Base-by-base conservation (phyloP, 2,888 invertebrate species). In the Stramonita haemastoma region DNA sequence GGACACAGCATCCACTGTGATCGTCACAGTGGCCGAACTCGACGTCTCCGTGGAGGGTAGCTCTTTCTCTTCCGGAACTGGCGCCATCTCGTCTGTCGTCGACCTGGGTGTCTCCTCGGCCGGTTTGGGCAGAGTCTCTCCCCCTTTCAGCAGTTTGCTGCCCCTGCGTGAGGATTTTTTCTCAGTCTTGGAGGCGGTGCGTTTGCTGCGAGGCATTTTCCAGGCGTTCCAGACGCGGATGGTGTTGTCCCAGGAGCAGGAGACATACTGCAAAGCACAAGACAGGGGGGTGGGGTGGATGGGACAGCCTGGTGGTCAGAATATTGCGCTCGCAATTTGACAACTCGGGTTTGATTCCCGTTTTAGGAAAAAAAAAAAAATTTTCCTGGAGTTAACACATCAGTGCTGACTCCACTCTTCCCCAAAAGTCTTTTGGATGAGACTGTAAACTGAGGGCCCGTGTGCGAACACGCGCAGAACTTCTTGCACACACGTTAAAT, bases 211-310 rank as follows among this genome's bases (percentile, higher is more conserved):
- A 32, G 94, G 94, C 87, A 93, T 92, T 87, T 94, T 95, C 95
- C 95, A 96, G 19, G 95, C 94, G 92, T 96, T 96, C 96, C 96
- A 96, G 17, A 96, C 94, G 26, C 96, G 92, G 81, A 96, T 94
- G 56, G 96, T 95, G 88, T 94, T 93, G 92, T 96, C 96, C 95
- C 95, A 95, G 5, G 95, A 95, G 90, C 95, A 95, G 0, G 96
- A 95, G 15, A 96, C 94, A 92, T 96, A 96, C 95, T 96, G 93
- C 2, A 87, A 66, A 77, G 1, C 19, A 29, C 32, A 87, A 0
- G 22, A n/a, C n/a, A n/a, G n/a, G n/a, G n/a, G n/a, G n/a, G n/a
- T n/a, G n/a, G n/a, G n/a, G n/a, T n/a, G n/a, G n/a, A n/a, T n/a
- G n/a, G n/a, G n/a, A n/a, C n/a, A n/a, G n/a, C n/a, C n/a, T n/a